These are phyloP conservation scores for Disparrhopalites patrizii DNA, from an alignment of 2,888 invertebrate species.

Conservation along the genomic window DNA sequence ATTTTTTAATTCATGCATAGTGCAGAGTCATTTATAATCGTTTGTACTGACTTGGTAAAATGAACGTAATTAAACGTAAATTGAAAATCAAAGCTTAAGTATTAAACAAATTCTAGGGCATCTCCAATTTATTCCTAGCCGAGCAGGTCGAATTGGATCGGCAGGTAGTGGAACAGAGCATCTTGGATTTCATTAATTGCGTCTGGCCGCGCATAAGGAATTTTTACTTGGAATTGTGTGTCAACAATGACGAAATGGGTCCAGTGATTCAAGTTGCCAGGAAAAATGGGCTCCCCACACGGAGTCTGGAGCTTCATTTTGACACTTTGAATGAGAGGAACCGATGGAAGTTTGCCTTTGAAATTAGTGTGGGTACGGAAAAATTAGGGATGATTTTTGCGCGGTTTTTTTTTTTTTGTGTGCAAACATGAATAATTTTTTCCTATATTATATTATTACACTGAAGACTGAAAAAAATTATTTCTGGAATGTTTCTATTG, in stretches of 20 bases:
- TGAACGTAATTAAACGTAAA: too few relatives aligned
- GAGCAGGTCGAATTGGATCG: slow-evolving; percentile 3
- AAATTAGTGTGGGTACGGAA: slow-evolving; percentile 13
- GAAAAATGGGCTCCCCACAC: slow-evolving; percentile 8
- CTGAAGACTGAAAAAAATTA: too few relatives aligned
- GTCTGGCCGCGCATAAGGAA: slow-evolving; percentile 17
- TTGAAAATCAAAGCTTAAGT: too few relatives aligned
- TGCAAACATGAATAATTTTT: too few relatives aligned
- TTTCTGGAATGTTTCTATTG: too few relatives aligned
- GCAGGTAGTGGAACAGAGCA: slow-evolving; percentile 8
- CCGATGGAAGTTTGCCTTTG: slow-evolving; percentile 21
- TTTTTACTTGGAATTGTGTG: slow-evolving; percentile 7
- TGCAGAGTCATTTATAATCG: too few relatives aligned
- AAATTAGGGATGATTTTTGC: too few relatives aligned
- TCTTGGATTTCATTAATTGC: slow-evolving; percentile 1
- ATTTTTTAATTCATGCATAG: too few relatives aligned
- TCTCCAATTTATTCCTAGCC: background rate
- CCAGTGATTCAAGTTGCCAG: background rate
- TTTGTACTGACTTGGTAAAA: too few relatives aligned
- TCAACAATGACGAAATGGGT: background rate
- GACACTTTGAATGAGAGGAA: slow-evolving; percentile 19
- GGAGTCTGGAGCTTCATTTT: slow-evolving; percentile 20
- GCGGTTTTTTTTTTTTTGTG: too few relatives aligned
- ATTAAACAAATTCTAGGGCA: too few relatives aligned
- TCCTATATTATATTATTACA: too few relatives aligned